A percentile compares a stretch with the other conserved stretches of the same genome.
phyloP scores from a whole-genome alignment of 2,888 invertebrate species.

The Agonopterix alstromeriana region DNA sequence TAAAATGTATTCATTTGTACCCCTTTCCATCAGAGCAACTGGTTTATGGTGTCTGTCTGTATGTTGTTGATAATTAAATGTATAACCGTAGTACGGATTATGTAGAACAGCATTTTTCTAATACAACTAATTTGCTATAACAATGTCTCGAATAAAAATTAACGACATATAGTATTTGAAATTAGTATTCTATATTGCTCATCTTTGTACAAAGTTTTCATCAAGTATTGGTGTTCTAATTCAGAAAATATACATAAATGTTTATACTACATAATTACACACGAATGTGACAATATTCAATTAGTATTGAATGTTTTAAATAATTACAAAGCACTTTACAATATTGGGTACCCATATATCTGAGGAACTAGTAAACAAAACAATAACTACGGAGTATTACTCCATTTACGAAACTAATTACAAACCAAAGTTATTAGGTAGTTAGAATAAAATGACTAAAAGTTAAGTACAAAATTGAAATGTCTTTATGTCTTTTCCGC shows the following conservation, averaged over 20 bases:
- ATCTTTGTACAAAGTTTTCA: slow-evolving; percentile 75
- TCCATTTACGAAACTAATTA: slow-evolving; percentile 25
- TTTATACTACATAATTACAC: slow-evolving; percentile 55
- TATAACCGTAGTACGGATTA: slow-evolving; percentile 6
- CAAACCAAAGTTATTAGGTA: slow-evolving; percentile 18
- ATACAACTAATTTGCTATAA: slow-evolving; percentile 62
- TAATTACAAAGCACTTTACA: slow-evolving; percentile 48
- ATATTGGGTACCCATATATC: slow-evolving; percentile 47
- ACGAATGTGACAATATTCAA: slow-evolving; percentile 37
- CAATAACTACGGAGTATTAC: slow-evolving; percentile 30
- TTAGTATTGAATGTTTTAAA: slow-evolving; percentile 42
- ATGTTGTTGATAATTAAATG: slow-evolving; percentile 1
- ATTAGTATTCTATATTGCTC: slow-evolving; percentile 72
- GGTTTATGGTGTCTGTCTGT: slow-evolving; percentile 36
- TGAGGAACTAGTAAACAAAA: slow-evolving; percentile 56
- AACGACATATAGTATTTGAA: slow-evolving; percentile 56
- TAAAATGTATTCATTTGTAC: slow-evolving; percentile 31
- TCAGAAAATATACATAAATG: slow-evolving; percentile 56
- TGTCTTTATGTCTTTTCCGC: slow-evolving; percentile 52
- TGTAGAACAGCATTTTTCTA: slow-evolving; percentile 16
- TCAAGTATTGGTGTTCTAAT: slow-evolving; percentile 71
- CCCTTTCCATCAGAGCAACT: slow-evolving; percentile 62
- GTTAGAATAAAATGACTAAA: slow-evolving; percentile 42
- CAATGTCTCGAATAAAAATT: slow-evolving; percentile 61
- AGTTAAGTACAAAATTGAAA: slow-evolving; percentile 68